phyloP scores from a whole-genome alignment of 2,888 invertebrate species.

The Cantharis lateralis region DNA sequence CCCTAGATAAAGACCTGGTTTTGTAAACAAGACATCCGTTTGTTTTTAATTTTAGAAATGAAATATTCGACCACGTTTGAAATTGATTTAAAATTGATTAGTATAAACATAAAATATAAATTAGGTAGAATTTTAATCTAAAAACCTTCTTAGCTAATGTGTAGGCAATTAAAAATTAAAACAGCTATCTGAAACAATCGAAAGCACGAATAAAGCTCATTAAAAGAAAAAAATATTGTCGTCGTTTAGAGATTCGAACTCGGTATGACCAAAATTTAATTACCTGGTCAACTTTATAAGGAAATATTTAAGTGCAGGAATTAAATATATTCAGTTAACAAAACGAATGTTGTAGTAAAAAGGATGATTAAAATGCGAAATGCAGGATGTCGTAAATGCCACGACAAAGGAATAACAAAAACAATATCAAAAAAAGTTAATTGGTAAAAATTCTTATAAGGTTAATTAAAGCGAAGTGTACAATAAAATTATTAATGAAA shows the following conservation, averaged over 20 bases:
- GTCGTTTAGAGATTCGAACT: neutral
- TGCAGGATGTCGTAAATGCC: neutral
- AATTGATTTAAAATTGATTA: neutral
- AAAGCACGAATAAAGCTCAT: neutral
- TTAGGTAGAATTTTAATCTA: neutral
- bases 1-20: neutral
- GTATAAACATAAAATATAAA: neutral
- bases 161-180: neutral
- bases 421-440: neutral
- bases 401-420: neutral
- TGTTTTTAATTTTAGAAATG: neutral
- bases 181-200: neutral
- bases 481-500: slow-evolving; percentile 12
- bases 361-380: neutral
- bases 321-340: neutral
- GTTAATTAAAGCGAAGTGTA: neutral
- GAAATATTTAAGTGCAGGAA: neutral
- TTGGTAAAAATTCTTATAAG: neutral
- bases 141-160: neutral
- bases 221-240: neutral
- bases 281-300: neutral
- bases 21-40: neutral
- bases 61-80: neutral
- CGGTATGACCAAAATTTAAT: neutral
- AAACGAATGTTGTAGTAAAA: neutral